Evolutionary conservation across 1,140 invertebrate species (phyloP).

Genomic region (Drosophila pseudoobscura): DNA sequence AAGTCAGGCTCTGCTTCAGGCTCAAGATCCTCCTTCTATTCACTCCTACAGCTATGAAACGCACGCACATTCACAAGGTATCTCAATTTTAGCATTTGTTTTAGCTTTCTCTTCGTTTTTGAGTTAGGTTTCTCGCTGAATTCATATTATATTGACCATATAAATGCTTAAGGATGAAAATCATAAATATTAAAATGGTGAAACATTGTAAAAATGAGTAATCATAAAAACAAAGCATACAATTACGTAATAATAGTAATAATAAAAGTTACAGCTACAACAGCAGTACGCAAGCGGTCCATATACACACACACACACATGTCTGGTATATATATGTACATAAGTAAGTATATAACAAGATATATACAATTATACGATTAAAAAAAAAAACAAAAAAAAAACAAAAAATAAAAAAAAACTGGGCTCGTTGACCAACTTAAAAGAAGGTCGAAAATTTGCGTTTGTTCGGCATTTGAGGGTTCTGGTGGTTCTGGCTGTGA

Average conservation of each 20-base stretch:
- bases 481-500: slow-evolving; percentile 23
- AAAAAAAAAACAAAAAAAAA: slow-evolving; percentile 3
- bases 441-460: slow-evolving; percentile 81
- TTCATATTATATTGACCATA: no score
- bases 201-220: neutral
- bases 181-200: slow-evolving; percentile 9
- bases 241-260: slow-evolving; percentile 27
- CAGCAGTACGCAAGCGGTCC: slow-evolving; percentile 27
- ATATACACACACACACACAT: slow-evolving; percentile 42
- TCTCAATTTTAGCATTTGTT: no score
- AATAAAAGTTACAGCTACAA: slow-evolving; percentile 14
- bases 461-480: slow-evolving; percentile 64
- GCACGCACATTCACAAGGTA: no score
- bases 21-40: no score
- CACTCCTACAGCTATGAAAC: no score
- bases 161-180: no score
- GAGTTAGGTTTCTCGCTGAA: no score
- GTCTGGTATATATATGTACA: slow-evolving; percentile 30
- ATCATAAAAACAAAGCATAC: slow-evolving; percentile 16
- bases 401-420: neutral
- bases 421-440: slow-evolving; percentile 26
- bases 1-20: no score
- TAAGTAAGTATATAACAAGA: neutral
- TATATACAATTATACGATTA: slow-evolving; percentile 2
- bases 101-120: no score